Evolutionary conservation across 2,113 vertebrate genomes (phyloP), one percentile per base, ranked within the genome.

Genomic region (Pseudolaguvia tuberculata): DNA sequence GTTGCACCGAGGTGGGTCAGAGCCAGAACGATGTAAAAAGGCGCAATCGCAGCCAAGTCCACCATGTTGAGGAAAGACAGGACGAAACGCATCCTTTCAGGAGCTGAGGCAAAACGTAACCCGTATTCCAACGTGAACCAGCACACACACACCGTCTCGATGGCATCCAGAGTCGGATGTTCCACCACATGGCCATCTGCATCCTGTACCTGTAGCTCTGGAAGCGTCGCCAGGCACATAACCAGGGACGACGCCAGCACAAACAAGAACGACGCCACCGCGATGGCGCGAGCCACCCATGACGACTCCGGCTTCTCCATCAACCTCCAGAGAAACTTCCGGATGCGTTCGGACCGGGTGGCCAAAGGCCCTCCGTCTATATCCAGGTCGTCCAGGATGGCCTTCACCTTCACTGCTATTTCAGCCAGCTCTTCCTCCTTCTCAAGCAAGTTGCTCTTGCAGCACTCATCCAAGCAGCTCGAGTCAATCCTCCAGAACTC

Each of bases 401-500:
- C 86, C 77, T 93, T 93, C 57, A 99, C 96, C 76, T 96, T 94
- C 76, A 87, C 86, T 0, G 95, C 94, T 51, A 98, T 99, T 85
- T 99, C 97, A 31, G 91, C 92, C 80, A 99, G 84, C 86, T 99
- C 96, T 67, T 95, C 94, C 14, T 93, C 94, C 82, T 98, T 98
- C 86, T 99, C 97, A 47, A 85, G 93, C 70, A 98, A 83, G 78
- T 94, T 91, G 82, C 93, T 93, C 82, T 94, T 96, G 81, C 97
- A 98, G 73, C 97, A 99, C 51, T 98, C 94, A 45, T 99, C 97
- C 79, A 99, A 81, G 80, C 92, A 95, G 79, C 88, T 89, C 55
- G 92, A 89, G 84, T 98, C 96, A 72, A 99, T 95, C 88, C 93
- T 97, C 97, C 97, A 99, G 87, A 98, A 98, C 80, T 98, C 96